Evolutionary conservation across 2,797 vertebrate species (phyloP), one percentile per base, ranked within the genome.

Genomic region (Cyprinella venusta): DNA sequence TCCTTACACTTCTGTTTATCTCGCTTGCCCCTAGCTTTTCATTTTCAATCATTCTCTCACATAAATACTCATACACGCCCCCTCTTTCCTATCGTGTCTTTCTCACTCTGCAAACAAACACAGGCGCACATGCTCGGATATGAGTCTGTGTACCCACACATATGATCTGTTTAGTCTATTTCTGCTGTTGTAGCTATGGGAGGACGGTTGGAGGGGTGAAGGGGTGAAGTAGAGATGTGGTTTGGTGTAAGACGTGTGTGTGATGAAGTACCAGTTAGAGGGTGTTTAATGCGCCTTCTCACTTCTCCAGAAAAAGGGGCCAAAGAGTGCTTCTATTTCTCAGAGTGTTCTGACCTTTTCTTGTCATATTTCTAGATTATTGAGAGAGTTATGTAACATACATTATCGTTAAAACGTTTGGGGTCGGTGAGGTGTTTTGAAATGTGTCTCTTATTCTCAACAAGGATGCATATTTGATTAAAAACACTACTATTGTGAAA

Each of bases 201-300:
- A 67, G 65, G 82, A 71, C 50, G 78, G 86, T 88, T 84, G 76
- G 88, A 87, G 89, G 74, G 71, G 83, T 84, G 82, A 78, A 18
- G 70, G 70, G 71, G 82, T 84, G 82, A 78, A 18, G 71, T 6
- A 54, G 45, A 36, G 26, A 48, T 63, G 56, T 63, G 84, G 88
- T 89, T 90, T 90, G 89, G 88, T 91, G 85, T 40, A 81, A 86
- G 87, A 88, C 30, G 77, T 33, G 42, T 74, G 72, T 92, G 82
- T 93, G 90, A 91, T 91, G 91, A 89, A 70, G 79, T 91, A 91
- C 88, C 91, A 91, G 86, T 85, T n/a, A 33, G 63, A 26, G 30
- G 40, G 79, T 63, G 68, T 61, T 59, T 42, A 71, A 80, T 30
- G 38, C 2, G 3, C 26, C 54, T 71, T 61, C 30, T 42, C 24